Base-by-base conservation (phyloP, 1,140 invertebrate genomes). In the Thaumatotibia leucotreta region DNA sequence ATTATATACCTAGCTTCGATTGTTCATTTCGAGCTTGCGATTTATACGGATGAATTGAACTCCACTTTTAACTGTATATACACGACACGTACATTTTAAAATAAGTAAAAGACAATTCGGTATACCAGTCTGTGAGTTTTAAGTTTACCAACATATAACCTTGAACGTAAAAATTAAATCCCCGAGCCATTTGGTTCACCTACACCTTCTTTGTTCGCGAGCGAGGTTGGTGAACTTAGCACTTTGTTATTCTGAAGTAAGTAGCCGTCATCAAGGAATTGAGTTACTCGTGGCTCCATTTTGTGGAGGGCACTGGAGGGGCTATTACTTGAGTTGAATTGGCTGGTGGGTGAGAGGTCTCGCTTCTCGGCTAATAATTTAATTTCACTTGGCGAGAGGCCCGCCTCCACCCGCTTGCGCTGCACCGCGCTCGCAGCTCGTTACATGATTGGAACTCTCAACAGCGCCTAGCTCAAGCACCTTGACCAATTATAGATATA, bases 201-300 rank as follows among this genome's bases (percentile, higher is more conserved):
- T 32, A 32, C 4, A 32, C 31, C 31, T 32, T 32, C n/a, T 32
- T 32, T 32, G 31, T 32, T 10, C 10, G 4, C 4, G 10, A 32
- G 31, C 31, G 31, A 32, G 31, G 31, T 32, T 32, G 31, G 31
- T 32, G 31, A 50, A 50, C 45, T 52, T 20, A 54, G 22, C 50
- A 54, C 22, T 54, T 54, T 54, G 50, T 54, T 54, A 54, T 54
- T 54, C 50, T 54, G 50, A 54, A 54, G 50, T 54, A 54, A 54
- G 50, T 5, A 54, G 23, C 50, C 50, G 23, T 54, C 50, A 54
- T 27, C 50, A 54, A 24, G 22, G 50, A 54, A 54, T 54, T 54
- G 50, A 54, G 50, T 54, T 54, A 54, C 50, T 54, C 11, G 50
- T 50, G 49, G 49, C 49, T 50, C 49, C 50, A n/a, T 27, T 54